Evolutionary conservation across 1,140 invertebrate genomes (phyloP).

Genomic region (Ceratina australensis): DNA sequence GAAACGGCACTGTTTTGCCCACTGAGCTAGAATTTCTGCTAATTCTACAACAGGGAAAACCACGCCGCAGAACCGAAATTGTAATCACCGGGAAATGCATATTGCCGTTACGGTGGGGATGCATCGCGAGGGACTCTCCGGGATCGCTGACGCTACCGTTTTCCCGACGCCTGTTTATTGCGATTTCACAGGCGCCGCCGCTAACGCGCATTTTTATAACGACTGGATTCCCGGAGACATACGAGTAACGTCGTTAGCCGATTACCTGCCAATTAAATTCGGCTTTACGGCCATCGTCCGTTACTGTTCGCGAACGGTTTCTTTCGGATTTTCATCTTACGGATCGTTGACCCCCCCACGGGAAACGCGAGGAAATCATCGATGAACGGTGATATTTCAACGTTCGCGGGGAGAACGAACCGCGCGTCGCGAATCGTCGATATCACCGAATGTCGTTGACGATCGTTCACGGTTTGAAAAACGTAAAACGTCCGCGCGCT

Average conservation of each 20-base stretch:
- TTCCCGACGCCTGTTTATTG: constrained; percentile 31
- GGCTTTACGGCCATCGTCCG: not conserved
- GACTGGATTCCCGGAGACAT: not conserved
- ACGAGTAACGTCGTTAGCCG: constrained; percentile 37
- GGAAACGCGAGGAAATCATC: constrained; percentile 9
- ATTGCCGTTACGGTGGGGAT: constrained; percentile 44
- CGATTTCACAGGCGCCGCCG: not conserved
- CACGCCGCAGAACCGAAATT: constrained; percentile 61
- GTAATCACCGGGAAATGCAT: constrained; percentile 58
- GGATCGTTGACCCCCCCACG: constrained; percentile 24
- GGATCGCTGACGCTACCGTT: constrained; percentile 34
- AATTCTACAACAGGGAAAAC: constrained; percentile 62
- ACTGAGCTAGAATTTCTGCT: constrained; percentile 64
- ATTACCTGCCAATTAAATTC: constrained; percentile 49
- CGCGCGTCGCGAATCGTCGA: not conserved
- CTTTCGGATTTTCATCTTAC: not conserved
- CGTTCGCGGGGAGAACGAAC: constrained; percentile 4
- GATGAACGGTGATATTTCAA: constrained; percentile 49
- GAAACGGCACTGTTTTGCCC: constrained; percentile 57
- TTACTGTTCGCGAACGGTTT: not conserved
- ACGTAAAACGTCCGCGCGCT: constrained; percentile 50
- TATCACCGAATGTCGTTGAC: constrained; percentile 1
- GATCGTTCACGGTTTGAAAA: constrained; percentile 39
- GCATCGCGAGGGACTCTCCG: constrained; percentile 13
- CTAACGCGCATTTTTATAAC: constrained; percentile 32